Conservation (phyloP, 2,113 vertebrate species). For the Podiceps cristatus region DNA sequence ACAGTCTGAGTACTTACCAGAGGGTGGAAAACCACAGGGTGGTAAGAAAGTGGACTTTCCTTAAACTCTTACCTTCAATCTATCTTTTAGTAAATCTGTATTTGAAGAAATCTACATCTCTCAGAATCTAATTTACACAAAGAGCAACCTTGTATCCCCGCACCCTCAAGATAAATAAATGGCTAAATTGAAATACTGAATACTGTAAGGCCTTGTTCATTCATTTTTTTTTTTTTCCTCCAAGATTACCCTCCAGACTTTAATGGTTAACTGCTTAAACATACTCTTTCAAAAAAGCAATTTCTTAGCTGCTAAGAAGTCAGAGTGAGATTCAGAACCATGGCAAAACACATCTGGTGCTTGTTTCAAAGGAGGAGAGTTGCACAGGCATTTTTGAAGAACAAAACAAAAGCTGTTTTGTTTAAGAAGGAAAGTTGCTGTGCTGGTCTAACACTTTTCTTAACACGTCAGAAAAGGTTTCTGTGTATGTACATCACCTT, state of each 20-base stretch:
- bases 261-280: constrained; percentile 19
- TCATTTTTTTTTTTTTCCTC: background rate
- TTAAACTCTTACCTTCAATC: background rate
- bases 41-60: background rate
- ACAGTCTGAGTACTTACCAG: background rate
- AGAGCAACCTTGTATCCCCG: background rate
- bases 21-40: background rate
- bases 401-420: background rate
- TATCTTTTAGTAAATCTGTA: background rate
- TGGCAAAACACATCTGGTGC: background rate
- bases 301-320: constrained; percentile 26
- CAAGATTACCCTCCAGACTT: constrained; percentile 10
- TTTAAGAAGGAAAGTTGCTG: background rate
- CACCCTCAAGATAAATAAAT: constrained; percentile 10
- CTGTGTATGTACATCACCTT: constrained; percentile 9
- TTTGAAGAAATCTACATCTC: background rate
- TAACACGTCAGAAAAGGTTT: background rate
- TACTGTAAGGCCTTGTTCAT: background rate
- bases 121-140: background rate
- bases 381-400: background rate
- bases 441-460: background rate
- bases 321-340: background rate
- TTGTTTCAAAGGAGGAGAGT: background rate
- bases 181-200: constrained; percentile 35
- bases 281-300: constrained; percentile 10